Evolutionary conservation across 2,113 vertebrate genomes (phyloP).

Genomic region (Lampris megalopsis): DNA sequence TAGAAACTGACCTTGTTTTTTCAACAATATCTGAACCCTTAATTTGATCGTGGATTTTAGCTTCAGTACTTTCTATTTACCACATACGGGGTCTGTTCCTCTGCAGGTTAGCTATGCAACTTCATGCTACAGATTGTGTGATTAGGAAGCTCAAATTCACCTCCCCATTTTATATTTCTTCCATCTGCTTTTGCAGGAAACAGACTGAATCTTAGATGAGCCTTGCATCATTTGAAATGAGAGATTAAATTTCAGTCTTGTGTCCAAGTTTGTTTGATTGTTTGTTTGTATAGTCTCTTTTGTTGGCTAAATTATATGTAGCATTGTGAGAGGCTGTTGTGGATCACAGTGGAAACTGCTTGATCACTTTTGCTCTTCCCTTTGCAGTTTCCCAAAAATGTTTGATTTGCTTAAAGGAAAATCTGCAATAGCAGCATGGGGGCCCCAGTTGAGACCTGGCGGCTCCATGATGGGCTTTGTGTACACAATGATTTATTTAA

Average conservation of each 20-base stretch:
- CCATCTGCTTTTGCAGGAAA: constrained; percentile 71
- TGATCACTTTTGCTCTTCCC: constrained; percentile 64
- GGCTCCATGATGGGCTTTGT: constrained; percentile 38
- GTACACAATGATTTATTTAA: constrained; percentile 24
- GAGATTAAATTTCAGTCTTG: constrained; percentile 73
- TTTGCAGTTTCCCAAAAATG: constrained; percentile 62
- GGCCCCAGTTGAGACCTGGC: constrained; percentile 30
- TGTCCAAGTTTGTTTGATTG: constrained; percentile 56
- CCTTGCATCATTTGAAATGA: constrained; percentile 74
- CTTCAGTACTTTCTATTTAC: constrained; percentile 43
- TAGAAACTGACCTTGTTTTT: constrained; percentile 22
- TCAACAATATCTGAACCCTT: constrained; percentile 10
- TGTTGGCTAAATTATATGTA: constrained; percentile 77
- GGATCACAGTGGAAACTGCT: constrained; percentile 73
- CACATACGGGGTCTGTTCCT: constrained; percentile 41
- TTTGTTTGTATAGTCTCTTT: constrained; percentile 56
- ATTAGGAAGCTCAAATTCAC: constrained; percentile 57
- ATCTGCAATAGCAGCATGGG: constrained; percentile 38
- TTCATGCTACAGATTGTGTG: constrained; percentile 55
- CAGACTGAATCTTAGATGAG: constrained; percentile 69
- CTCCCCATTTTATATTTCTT: constrained; percentile 57
- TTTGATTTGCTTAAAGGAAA: constrained; percentile 56
- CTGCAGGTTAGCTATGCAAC: constrained; percentile 58
- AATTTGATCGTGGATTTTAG: constrained; percentile 51
- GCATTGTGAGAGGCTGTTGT: constrained; percentile 54